Conservation (phyloP, 2,797 vertebrate genomes). For the Alca torda region DNA sequence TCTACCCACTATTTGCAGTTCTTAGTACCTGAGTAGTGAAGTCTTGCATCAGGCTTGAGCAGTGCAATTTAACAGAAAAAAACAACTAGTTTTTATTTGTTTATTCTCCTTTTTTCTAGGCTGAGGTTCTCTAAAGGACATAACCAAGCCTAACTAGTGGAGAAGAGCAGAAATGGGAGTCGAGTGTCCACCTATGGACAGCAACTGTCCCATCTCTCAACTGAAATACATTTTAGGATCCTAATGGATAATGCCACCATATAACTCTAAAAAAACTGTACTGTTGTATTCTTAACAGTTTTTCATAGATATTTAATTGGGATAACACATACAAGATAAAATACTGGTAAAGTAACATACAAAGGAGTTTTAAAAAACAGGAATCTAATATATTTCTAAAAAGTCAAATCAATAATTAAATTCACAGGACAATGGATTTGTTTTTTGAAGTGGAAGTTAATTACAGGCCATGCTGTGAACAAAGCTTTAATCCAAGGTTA, state of each 20-base stretch:
- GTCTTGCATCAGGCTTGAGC: not conserved
- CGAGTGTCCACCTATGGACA: not conserved
- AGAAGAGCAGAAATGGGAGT: not conserved
- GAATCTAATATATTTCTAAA: not conserved
- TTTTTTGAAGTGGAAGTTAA: slow-evolving; percentile 2
- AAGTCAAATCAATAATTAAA: not conserved
- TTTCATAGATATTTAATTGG: not conserved
- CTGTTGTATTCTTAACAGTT: not conserved
- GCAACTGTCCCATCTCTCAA: not conserved
- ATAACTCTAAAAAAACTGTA: not conserved
- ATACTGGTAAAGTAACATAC: not conserved
- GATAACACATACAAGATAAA: not conserved
- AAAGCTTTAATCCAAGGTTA: slow-evolving; percentile 23
- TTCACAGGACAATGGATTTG: not conserved
- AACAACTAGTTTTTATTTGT: not conserved
- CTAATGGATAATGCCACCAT: not conserved
- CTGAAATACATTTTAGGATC: not conserved
- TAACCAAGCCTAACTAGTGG: not conserved
- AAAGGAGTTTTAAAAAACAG: not conserved
- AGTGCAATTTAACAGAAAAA: not conserved
- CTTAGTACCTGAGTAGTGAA: not conserved
- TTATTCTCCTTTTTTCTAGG: not conserved
- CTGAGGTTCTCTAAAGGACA: not conserved
- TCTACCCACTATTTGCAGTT: not conserved
- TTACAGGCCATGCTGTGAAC: not conserved